Conservation (phyloP, 2,113 vertebrate genomes). For the Ceratotherium simum region DNA sequence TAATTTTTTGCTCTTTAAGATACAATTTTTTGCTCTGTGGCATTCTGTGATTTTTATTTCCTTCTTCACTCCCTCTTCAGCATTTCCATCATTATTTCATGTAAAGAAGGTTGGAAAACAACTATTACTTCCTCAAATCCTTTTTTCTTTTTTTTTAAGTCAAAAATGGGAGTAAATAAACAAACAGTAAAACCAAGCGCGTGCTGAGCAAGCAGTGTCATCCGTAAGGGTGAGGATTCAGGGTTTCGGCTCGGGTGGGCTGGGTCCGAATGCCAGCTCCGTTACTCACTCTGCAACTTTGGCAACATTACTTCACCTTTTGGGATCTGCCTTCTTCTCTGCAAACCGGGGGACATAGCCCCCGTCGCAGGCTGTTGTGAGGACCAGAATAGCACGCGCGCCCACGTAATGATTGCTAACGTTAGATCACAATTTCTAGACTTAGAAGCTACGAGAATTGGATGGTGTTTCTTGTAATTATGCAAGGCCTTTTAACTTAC, state of each 20-base stretch:
- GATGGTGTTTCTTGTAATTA: not conserved
- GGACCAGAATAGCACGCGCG: not conserved
- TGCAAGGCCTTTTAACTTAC: not conserved
- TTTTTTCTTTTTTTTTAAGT: not conserved
- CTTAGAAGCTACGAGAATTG: not conserved
- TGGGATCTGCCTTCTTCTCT: not conserved
- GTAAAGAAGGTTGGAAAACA: conserved; percentile 35
- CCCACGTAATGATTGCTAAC: fast-evolving
- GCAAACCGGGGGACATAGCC: not conserved
- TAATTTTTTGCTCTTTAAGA: conserved; percentile 16
- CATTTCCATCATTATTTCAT: conserved; percentile 12
- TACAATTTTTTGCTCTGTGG: not conserved
- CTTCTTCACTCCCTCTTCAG: not conserved
- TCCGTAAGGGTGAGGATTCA: not conserved
- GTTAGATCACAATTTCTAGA: not conserved
- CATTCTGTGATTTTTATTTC: not conserved
- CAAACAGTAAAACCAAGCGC: not conserved
- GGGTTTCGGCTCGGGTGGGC: not conserved
- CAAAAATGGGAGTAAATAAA: not conserved
- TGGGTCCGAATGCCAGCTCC: not conserved
- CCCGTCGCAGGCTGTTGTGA: not conserved
- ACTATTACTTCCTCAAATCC: not conserved
- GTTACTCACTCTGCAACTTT: not conserved
- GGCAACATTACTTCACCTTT: not conserved
- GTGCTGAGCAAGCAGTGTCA: too few species aligned